phyloP scores from a whole-genome alignment of 2,888 invertebrate species.

The Hyppa rectilinea region DNA sequence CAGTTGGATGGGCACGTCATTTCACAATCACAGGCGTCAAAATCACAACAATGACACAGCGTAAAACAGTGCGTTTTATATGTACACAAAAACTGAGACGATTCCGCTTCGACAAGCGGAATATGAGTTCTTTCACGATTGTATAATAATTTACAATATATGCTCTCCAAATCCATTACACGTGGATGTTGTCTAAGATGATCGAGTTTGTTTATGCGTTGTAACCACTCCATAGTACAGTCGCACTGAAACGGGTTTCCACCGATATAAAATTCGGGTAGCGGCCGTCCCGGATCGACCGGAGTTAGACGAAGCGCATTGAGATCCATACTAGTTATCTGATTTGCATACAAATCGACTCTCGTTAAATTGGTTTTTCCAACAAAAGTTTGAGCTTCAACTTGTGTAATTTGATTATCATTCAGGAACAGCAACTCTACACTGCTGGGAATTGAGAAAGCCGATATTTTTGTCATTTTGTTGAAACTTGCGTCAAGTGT shows the following conservation, averaged over 20 bases:
- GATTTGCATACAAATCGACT: conserved; percentile 98
- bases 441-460: conserved; percentile 95
- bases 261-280: conserved; percentile 98
- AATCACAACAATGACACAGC: conserved; percentile 98
- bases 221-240: conserved; percentile 99
- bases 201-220: conserved; percentile 96
- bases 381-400: conserved; percentile 97
- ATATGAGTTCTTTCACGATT: conserved; percentile 96
- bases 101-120: conserved; percentile 96
- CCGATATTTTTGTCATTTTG: conserved; percentile 94
- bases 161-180: conserved; percentile 97
- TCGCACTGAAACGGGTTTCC: conserved; percentile 98
- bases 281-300: conserved; percentile 93
- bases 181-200: conserved; percentile 96
- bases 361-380: conserved; percentile 96
- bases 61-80: conserved; percentile 98
- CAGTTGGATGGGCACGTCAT: conserved; percentile 98
- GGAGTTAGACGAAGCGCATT: conserved; percentile 96
- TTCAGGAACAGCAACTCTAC: conserved; percentile 96
- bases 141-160: conserved; percentile 96
- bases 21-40: conserved; percentile 99
- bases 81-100: conserved; percentile 97
- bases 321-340: conserved; percentile 97
- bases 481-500: conserved; percentile 98
- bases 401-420: conserved; percentile 96